Evolutionary conservation across 2,888 invertebrate genomes (phyloP).

Genomic region (Eurytoma californica): DNA sequence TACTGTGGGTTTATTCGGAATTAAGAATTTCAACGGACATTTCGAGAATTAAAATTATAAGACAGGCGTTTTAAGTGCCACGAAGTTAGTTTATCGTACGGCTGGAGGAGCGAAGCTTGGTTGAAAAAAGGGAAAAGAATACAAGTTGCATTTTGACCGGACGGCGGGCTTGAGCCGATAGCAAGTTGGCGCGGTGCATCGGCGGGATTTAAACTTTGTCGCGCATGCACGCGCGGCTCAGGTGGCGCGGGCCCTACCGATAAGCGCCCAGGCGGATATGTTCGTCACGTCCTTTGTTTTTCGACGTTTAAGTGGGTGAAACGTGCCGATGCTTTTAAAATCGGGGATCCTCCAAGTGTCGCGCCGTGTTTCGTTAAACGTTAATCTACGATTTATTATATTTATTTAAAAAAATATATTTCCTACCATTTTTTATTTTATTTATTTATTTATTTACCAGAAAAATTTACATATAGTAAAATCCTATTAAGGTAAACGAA

Average conservation of each 20-base stretch:
- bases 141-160: slow-evolving; percentile 64
- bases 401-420: too few relatives aligned
- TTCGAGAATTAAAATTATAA: neutral
- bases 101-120: neutral
- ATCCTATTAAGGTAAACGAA: too few relatives aligned
- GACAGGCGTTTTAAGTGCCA: slow-evolving; percentile 5
- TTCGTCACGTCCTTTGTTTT: slow-evolving; percentile 49
- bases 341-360: neutral
- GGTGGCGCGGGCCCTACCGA: slow-evolving; percentile 55
- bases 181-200: slow-evolving; percentile 60
- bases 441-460: too few relatives aligned
- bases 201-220: slow-evolving; percentile 65
- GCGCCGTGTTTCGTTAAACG: too few relatives aligned
- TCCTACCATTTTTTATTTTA: too few relatives aligned
- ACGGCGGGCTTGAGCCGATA: slow-evolving; percentile 64
- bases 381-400: too few relatives aligned
- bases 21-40: too few relatives aligned
- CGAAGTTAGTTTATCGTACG: slow-evolving; percentile 18
- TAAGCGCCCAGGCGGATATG: slow-evolving; percentile 49
- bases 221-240: slow-evolving; percentile 33
- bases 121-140: slow-evolving; percentile 48
- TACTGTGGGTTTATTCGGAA: neutral
- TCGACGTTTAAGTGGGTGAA: slow-evolving; percentile 31
- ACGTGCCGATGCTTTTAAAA: slow-evolving; percentile 40
- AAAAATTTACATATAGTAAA: too few relatives aligned